These are phyloP conservation scores for Strix occidentalis DNA, from an alignment of 2,797 vertebrate genomes.

Conservation along the genomic window DNA sequence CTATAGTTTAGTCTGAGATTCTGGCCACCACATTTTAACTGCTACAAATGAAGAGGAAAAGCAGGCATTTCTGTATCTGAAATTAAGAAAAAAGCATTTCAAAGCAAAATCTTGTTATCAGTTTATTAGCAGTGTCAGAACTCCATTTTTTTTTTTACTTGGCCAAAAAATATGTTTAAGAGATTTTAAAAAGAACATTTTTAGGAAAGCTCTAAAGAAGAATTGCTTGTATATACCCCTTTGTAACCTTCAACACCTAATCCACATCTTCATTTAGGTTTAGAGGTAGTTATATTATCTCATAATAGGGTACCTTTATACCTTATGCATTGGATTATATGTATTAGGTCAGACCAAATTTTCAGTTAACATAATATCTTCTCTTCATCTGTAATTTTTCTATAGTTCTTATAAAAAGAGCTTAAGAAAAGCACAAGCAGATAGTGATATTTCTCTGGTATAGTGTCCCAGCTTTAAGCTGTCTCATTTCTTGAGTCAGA, in stretches of 20 bases:
- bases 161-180: background rate
- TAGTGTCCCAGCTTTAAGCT: background rate
- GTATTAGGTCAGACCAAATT: background rate
- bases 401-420: background rate
- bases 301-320: background rate
- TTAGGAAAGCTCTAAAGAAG: background rate
- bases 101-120: background rate
- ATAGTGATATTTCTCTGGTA: background rate
- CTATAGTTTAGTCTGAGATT: background rate
- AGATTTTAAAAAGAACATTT: background rate
- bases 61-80: background rate
- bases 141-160: background rate
- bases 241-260: background rate
- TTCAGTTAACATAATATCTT: background rate
- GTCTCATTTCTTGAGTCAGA: conserved; percentile 1
- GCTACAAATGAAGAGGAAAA: background rate
- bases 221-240: background rate
- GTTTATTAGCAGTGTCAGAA: background rate
- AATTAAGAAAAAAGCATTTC: background rate
- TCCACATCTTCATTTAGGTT: background rate
- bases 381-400: background rate
- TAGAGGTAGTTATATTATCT: background rate
- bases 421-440: background rate
- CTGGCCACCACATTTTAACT: background rate
- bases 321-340: background rate